Evolutionary conservation across 2,797 vertebrate genomes (phyloP).

Genomic region (Gymnopithys bicolor): DNA sequence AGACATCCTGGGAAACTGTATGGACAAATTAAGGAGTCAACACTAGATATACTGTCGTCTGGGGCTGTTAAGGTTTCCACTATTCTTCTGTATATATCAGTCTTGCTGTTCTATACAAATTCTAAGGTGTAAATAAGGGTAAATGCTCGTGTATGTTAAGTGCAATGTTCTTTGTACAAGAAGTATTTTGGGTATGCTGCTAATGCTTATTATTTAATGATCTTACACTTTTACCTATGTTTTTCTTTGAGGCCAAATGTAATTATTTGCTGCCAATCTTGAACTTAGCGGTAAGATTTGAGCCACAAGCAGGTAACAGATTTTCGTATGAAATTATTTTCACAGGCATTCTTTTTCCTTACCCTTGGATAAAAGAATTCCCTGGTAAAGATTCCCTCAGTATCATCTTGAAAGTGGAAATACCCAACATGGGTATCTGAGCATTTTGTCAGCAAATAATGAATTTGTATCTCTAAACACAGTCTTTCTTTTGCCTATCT

Average conservation of each 20-base stretch:
- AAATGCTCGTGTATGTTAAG: slow-evolving; percentile 69
- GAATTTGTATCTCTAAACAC: slow-evolving; percentile 63
- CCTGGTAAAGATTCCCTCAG: not conserved
- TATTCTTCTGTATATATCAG: slow-evolving; percentile 68
- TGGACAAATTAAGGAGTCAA: slow-evolving; percentile 79
- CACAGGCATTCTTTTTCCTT: not conserved
- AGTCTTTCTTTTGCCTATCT: slow-evolving; percentile 68
- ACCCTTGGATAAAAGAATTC: not conserved
- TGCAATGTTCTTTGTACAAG: slow-evolving; percentile 72
- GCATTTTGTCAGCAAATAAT: slow-evolving; percentile 59
- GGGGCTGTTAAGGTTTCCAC: slow-evolving; percentile 68
- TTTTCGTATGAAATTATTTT: slow-evolving; percentile 14
- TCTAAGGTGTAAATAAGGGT: slow-evolving; percentile 68
- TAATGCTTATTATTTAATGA: slow-evolving; percentile 72
- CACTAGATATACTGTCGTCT: slow-evolving; percentile 60
- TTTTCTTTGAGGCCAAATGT: slow-evolving; percentile 47
- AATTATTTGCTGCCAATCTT: slow-evolving; percentile 70
- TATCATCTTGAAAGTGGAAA: not conserved
- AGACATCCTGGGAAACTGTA: slow-evolving; percentile 78
- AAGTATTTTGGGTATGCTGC: slow-evolving; percentile 75
- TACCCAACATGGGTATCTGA: not conserved
- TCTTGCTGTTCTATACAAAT: slow-evolving; percentile 58
- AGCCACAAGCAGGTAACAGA: not conserved
- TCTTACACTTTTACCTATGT: slow-evolving; percentile 32
- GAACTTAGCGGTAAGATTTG: slow-evolving; percentile 16